phyloP scores from a whole-genome alignment of 2,113 vertebrate genomes.

The Mormyrus lacerda region DNA sequence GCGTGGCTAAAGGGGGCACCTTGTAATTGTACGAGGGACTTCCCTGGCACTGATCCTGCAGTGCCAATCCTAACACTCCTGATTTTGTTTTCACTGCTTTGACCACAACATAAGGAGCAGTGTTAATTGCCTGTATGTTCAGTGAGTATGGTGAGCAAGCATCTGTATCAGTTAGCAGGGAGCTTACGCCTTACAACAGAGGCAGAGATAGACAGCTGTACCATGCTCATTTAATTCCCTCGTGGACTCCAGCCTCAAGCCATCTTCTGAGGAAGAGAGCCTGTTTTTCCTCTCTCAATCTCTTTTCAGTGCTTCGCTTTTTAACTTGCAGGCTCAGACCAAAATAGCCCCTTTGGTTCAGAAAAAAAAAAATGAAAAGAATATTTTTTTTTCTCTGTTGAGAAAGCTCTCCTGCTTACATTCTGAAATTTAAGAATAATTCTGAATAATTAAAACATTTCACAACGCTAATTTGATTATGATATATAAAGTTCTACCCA shows the following conservation, averaged over 20 bases:
- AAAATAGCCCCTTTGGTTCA: not conserved
- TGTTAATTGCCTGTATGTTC: not conserved
- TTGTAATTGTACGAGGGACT: too few relatives aligned
- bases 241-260: not conserved
- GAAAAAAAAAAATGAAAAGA: not conserved
- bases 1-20: not conserved
- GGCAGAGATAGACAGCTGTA: not conserved
- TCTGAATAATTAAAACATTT: constrained; percentile 1
- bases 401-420: not conserved
- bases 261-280: not conserved
- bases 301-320: not conserved
- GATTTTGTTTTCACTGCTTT: not conserved
- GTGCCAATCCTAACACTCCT: not conserved
- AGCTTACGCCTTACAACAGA: not conserved
- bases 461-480: not conserved
- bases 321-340: not conserved
- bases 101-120: not conserved
- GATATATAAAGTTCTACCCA: not conserved
- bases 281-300: not conserved
- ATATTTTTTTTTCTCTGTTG: not conserved
- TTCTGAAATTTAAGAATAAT: not conserved
- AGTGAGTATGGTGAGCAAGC: too few relatives aligned
- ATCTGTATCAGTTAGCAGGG: not conserved
- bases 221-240: not conserved
- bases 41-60: not conserved